A percentile compares a stretch with the other conserved stretches of the same genome.
phyloP scores from a whole-genome alignment of 2,113 vertebrate species.

The Pimephales promelas region DNA sequence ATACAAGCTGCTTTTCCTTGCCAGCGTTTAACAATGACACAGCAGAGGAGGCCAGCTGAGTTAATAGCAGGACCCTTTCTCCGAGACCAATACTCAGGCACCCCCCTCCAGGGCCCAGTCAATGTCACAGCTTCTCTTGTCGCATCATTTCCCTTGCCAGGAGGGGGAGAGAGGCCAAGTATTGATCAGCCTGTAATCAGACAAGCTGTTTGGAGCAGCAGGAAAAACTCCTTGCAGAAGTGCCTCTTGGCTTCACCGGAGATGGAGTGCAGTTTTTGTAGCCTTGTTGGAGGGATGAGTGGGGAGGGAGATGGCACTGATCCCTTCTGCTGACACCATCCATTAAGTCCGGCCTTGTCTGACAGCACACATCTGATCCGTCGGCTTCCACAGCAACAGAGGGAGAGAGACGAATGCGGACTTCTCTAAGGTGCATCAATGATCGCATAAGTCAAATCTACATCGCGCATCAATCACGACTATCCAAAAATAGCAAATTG shows the following conservation, averaged over 20 bases:
- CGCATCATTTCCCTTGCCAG: slow-evolving; percentile 75
- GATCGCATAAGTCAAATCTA: slow-evolving; percentile 7
- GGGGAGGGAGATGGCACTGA: slow-evolving; percentile 54
- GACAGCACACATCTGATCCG: slow-evolving; percentile 37
- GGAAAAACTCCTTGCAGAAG: slow-evolving; percentile 74
- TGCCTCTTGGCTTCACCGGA: slow-evolving; percentile 65
- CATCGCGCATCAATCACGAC: background rate
- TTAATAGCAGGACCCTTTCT: slow-evolving; percentile 72
- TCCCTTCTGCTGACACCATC: slow-evolving; percentile 60
- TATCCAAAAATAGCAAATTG: background rate
- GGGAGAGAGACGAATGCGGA: background rate
- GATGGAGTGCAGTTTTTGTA: slow-evolving; percentile 59
- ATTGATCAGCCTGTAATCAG: slow-evolving; percentile 78
- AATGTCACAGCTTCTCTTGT: slow-evolving; percentile 74
- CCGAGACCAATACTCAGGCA: slow-evolving; percentile 70
- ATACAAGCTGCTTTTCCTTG: slow-evolving; percentile 69
- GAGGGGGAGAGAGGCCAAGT: slow-evolving; percentile 65
- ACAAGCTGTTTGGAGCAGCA: slow-evolving; percentile 69
- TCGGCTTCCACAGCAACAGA: background rate
- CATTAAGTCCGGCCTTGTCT: slow-evolving; percentile 43
- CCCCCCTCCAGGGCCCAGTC: slow-evolving; percentile 68
- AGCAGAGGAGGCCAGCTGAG: slow-evolving; percentile 62
- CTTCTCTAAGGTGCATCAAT: background rate
- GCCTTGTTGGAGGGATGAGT: slow-evolving; percentile 54
- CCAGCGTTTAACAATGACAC: slow-evolving; percentile 70